Base-by-base conservation (phyloP, 2,888 invertebrate genomes). In the Hydroisotoma schaefferi region DNA sequence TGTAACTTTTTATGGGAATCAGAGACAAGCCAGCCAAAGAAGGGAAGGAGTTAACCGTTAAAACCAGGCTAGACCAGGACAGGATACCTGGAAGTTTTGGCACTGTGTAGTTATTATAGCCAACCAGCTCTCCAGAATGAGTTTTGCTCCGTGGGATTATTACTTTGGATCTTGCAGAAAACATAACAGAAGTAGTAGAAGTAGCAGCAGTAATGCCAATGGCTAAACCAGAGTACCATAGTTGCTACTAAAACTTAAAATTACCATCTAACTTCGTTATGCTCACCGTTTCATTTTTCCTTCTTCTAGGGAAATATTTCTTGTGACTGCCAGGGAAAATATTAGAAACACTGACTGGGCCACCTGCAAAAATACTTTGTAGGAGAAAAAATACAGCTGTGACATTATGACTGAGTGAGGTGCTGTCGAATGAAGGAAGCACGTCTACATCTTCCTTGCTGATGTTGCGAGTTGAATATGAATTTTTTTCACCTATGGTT, bases 301-400 rank as follows among this genome's bases (percentile, higher is more conserved):
- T 43, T 43, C 43, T 8, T 43, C 43, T n/a, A 43, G 43, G 12
- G 25, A 46, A 46, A 46, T 46, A 46, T 46, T 8, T 46, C 23
- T 25, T 5, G 3, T 28, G 3, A 3, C 29, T 49, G 49, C 49
- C 49, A 49, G 28, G 29, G 28, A 29, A 49, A 49, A 49, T 29
- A 49, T 29, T 29, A 49, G 28, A 27, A 28, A 29, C 26, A 27
- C 49, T 23, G 46, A 8, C 46, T 46, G 46, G 46, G 38, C 52
- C 52, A 52, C 52, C 52, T 52, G 52, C 52, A 52, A 29, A 52
- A 52, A 52, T 52, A 52, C 52, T 52, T 37, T 3, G 6, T 6
- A 18, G 28, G 28, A 49, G n/a, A 15, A 49, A 49, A 49, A 23
- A 37, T 52, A 12, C 52, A 52, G 52, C 52, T 52, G 52, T 52